Conservation (phyloP, 2,113 vertebrate genomes). For the Sinocyclocheilus grahami region DNA sequence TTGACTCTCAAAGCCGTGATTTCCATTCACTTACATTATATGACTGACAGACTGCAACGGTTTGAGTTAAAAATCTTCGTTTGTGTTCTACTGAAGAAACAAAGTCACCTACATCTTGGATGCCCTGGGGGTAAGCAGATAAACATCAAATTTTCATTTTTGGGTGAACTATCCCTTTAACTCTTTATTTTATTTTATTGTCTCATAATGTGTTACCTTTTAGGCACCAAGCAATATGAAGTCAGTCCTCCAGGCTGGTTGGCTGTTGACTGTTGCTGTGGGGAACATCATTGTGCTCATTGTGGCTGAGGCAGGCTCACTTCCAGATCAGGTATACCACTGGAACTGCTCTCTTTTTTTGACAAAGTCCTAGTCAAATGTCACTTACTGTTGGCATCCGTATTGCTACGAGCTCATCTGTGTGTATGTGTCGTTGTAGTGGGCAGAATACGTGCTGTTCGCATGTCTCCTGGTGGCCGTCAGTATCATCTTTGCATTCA, state of each 20-base stretch:
- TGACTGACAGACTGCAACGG: too few species aligned
- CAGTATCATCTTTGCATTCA: constrained; percentile 85
- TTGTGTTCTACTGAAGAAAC: too few species aligned
- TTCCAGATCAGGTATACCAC: constrained; percentile 80
- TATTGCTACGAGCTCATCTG: background rate
- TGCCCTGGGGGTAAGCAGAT: too few species aligned
- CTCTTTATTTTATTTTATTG: too few species aligned
- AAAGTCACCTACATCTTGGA: too few species aligned
- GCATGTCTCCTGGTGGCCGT: constrained; percentile 83
- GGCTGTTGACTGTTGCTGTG: constrained; percentile 87
- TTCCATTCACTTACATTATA: too few species aligned
- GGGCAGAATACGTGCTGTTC: constrained; percentile 94
- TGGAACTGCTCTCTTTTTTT: background rate
- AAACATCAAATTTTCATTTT: too few species aligned
- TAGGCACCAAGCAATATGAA: constrained; percentile 98
- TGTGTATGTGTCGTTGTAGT: constrained; percentile 71
- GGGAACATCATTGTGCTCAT: constrained; percentile 96
- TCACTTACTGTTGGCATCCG: background rate
- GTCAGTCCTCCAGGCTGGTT: constrained; percentile 93
- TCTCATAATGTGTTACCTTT: background rate
- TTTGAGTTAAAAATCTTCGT: too few species aligned
- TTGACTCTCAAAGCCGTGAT: too few species aligned
- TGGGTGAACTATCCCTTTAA: background rate
- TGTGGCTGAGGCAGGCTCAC: constrained; percentile 79
- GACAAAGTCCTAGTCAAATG: background rate